Evolutionary conservation across 2,797 vertebrate genomes (phyloP).

Genomic region (Triplophysa bombifrons): DNA sequence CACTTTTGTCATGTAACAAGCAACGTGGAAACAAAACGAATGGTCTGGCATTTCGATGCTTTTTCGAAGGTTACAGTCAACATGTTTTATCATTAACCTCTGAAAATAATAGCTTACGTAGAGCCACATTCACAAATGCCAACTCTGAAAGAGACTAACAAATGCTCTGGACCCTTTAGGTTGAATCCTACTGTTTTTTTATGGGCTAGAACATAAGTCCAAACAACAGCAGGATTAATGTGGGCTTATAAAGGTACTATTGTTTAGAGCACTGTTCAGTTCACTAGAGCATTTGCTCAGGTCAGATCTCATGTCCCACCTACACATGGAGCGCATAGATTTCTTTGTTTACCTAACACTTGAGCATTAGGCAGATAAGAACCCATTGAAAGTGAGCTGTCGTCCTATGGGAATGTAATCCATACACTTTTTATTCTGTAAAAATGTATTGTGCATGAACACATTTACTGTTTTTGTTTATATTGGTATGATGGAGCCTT

Average conservation of each 20-base stretch:
- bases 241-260: conserved; percentile 57
- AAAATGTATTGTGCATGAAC: not conserved
- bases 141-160: conserved; percentile 24
- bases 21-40: not conserved
- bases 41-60: not conserved
- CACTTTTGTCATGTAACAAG: not conserved
- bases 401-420: not conserved
- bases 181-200: conserved; percentile 34
- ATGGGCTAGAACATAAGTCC: conserved; percentile 39
- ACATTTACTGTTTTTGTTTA: not conserved
- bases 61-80: not conserved
- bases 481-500: not conserved
- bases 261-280: conserved; percentile 57
- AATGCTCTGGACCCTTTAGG: conserved; percentile 16
- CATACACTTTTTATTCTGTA: not conserved
- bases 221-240: conserved; percentile 53
- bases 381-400: not conserved
- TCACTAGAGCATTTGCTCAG: conserved; percentile 22
- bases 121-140: conserved; percentile 14
- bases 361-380: not conserved
- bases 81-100: conserved; percentile 2
- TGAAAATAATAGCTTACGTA: conserved; percentile 23
- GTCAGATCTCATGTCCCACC: conserved; percentile 31
- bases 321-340: conserved; percentile 31
- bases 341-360: conserved; percentile 10